Percentiles rank a stretch among this genome's conserved stretches.
Evolutionary conservation across 1,140 invertebrate species (phyloP).

Genomic region (Amphibalanus amphitrite): DNA sequence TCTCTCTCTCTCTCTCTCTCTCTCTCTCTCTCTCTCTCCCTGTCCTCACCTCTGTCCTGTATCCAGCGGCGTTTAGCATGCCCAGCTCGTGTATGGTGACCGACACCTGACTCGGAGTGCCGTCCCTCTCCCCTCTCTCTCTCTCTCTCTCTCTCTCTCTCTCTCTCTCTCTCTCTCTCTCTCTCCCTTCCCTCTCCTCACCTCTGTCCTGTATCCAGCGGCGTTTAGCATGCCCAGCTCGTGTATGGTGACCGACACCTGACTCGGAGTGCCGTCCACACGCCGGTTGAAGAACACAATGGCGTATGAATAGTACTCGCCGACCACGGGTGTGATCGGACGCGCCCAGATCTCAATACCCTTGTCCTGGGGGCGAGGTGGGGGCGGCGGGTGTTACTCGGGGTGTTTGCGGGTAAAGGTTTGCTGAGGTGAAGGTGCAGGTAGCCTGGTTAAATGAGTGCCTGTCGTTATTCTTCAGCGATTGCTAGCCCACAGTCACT

Average conservation of each 20-base stretch:
- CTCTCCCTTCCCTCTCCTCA: background rate
- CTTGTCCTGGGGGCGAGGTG: constrained; percentile 45
- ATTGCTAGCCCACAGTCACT: no score
- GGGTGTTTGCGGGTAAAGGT: no score
- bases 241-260: constrained; percentile 36
- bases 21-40: no score
- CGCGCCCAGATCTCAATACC: constrained; percentile 84
- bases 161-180: no score
- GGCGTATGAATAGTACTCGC: constrained; percentile 69
- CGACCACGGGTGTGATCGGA: constrained; percentile 59
- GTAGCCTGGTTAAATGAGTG: no score
- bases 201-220: constrained; percentile 43
- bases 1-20: no score
- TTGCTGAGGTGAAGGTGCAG: no score
- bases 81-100: constrained; percentile 58
- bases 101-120: constrained; percentile 47
- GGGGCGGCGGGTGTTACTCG: no score
- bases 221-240: constrained; percentile 60
- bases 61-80: constrained; percentile 53
- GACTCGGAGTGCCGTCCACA: constrained; percentile 72
- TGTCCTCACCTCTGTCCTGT: constrained; percentile 27
- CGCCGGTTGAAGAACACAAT: constrained; percentile 69
- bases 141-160: no score
- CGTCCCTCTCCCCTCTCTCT: no score
- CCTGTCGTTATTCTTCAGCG: no score